phyloP scores from a whole-genome alignment of 30 jellyfish, hydroid and myxozoan genomes.

The Cassiopea xamachana region DNA sequence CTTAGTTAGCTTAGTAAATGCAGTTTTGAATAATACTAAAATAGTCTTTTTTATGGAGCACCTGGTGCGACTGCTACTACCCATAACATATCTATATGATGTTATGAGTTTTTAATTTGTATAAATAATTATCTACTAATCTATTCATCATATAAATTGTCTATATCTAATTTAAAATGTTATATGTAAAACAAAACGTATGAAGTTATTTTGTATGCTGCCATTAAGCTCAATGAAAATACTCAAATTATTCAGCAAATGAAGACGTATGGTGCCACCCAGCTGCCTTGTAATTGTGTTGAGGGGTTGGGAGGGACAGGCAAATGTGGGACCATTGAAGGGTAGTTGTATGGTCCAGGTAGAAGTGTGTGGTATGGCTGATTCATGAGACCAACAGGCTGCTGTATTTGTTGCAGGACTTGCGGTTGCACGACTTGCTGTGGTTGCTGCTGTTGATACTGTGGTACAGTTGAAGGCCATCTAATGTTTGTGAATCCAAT shows the following conservation, averaged over 20 bases:
- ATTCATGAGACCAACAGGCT: background rate
- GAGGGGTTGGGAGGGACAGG: background rate
- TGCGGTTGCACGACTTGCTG: conserved; percentile 1
- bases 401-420: conserved; percentile 16
- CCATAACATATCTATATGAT: too few relatives aligned
- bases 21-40: too few relatives aligned
- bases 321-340: conserved; percentile 9
- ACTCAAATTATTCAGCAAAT: background rate
- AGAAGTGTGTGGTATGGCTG: background rate
- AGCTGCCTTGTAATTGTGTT: background rate
- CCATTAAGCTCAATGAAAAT: background rate
- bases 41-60: too few relatives aligned
- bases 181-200: too few relatives aligned
- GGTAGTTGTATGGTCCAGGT: conserved; percentile 4
- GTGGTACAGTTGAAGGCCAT: conserved; percentile 1
- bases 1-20: too few relatives aligned
- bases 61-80: too few relatives aligned
- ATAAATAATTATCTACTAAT: too few relatives aligned
- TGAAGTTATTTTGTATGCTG: too few relatives aligned
- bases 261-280: background rate
- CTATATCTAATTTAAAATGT: too few relatives aligned
- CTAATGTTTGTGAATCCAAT: conserved; percentile 13
- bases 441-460: conserved; percentile 9
- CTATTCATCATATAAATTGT: too few relatives aligned
- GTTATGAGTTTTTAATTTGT: too few relatives aligned